A percentile compares a stretch with the other conserved stretches of the same genome.
Evolutionary conservation across 2,888 invertebrate species (phyloP).

Genomic region (Apoda limacodes): DNA sequence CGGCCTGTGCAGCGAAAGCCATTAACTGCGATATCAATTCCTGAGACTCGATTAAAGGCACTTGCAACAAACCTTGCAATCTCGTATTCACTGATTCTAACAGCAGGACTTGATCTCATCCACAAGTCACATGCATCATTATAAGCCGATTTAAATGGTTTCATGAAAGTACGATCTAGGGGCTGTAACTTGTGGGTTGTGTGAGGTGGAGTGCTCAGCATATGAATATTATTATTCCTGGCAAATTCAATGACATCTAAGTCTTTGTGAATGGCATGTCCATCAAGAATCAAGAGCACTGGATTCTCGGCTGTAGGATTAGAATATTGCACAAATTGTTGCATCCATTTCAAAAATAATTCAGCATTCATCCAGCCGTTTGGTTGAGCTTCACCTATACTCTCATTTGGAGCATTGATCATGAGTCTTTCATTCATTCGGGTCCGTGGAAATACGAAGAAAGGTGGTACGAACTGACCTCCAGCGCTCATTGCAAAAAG

Average conservation of each 20-base stretch:
- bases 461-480: conserved; percentile 11
- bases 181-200: conserved; percentile 14
- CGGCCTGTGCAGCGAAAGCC: conserved; percentile 26
- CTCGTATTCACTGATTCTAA: conserved; percentile 17
- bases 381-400: conserved; percentile 12
- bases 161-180: conserved; percentile 12
- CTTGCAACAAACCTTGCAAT: conserved; percentile 15
- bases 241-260: conserved; percentile 5
- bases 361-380: conserved; percentile 12
- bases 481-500: conserved; percentile 9
- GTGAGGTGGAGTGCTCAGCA: conserved; percentile 14
- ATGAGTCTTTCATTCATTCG: conserved; percentile 10
- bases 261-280: conserved; percentile 8
- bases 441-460: conserved; percentile 9
- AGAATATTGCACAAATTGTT: conserved; percentile 9
- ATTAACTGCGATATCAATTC: conserved; percentile 13
- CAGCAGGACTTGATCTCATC: conserved; percentile 15
- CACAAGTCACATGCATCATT: conserved; percentile 9
- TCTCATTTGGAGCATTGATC: conserved; percentile 9
- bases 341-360: conserved; percentile 13
- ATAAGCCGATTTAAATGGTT: conserved; percentile 14
- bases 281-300: conserved; percentile 11
- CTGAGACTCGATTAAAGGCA: conserved; percentile 16
- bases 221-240: conserved; percentile 6
- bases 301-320: conserved; percentile 10